These are phyloP conservation scores for Pollachius pollachius DNA, from an alignment of 2,113 vertebrate species.

Conservation along the genomic window DNA sequence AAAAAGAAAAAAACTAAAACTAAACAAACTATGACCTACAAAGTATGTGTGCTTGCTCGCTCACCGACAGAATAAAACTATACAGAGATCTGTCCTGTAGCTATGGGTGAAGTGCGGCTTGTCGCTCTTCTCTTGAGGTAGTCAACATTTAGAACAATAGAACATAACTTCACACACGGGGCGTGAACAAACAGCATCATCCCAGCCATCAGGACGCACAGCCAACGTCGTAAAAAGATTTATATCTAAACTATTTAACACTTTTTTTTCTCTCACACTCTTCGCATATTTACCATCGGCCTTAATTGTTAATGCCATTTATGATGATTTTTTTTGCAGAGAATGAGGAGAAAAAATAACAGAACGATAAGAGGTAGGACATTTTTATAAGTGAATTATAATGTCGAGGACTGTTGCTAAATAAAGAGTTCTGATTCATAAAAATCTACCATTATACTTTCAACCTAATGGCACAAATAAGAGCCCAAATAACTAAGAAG, in stretches of 20 bases:
- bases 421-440: slow-evolving; percentile 58
- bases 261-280: neutral
- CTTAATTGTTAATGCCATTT: slow-evolving; percentile 50
- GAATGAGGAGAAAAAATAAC: slow-evolving; percentile 42
- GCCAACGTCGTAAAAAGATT: neutral
- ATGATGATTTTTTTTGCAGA: slow-evolving; percentile 44
- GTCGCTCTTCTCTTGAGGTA: slow-evolving; percentile 67
- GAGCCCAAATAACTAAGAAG: slow-evolving; percentile 54
- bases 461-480: slow-evolving; percentile 57
- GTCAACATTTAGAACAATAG: slow-evolving; percentile 66
- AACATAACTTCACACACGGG: slow-evolving; percentile 38
- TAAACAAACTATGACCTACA: slow-evolving; percentile 38
- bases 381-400: slow-evolving; percentile 42
- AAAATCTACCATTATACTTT: slow-evolving; percentile 62
- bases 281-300: slow-evolving; percentile 34
- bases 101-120: slow-evolving; percentile 54
- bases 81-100: slow-evolving; percentile 55
- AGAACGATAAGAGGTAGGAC: slow-evolving; percentile 62
- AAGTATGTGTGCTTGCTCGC: slow-evolving; percentile 58
- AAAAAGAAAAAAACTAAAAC: neutral
- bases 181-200: slow-evolving; percentile 43
- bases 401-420: slow-evolving; percentile 53
- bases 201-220: slow-evolving; percentile 13
- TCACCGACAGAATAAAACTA: slow-evolving; percentile 55
- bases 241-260: slow-evolving; percentile 27